Conservation (phyloP, 2,888 invertebrate species). For the Nephrotoma appendiculata region DNA sequence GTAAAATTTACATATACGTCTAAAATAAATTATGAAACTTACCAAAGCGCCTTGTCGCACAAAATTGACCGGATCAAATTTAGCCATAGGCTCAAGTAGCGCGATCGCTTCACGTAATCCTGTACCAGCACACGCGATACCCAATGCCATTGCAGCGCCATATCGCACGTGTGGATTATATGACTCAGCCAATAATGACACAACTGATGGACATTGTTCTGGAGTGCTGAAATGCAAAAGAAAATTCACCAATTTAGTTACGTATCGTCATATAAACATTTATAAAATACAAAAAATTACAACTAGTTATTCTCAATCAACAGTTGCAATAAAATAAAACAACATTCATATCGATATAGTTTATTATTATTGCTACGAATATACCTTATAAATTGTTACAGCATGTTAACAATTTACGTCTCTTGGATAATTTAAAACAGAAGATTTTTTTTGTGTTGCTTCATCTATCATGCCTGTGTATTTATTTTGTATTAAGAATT, state of each 20-base stretch:
- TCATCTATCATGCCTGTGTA: background rate
- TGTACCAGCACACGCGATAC: slow-evolving; percentile 97
- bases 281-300: background rate
- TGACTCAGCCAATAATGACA: slow-evolving; percentile 91
- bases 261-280: background rate
- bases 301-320: background rate
- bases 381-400: background rate
- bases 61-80: slow-evolving; percentile 95
- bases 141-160: slow-evolving; percentile 97
- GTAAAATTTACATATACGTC: background rate
- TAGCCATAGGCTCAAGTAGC: slow-evolving; percentile 92
- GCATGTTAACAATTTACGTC: background rate
- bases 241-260: background rate
- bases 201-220: slow-evolving; percentile 94
- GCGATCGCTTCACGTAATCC: slow-evolving; percentile 94
- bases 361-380: background rate
- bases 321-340: background rate
- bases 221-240: slow-evolving; percentile 42
- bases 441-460: background rate
- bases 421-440: background rate
- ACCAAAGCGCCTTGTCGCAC: slow-evolving; percentile 88
- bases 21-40: background rate
- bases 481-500: background rate
- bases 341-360: background rate
- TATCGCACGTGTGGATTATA: slow-evolving; percentile 99